These are phyloP conservation scores for Chrysolina oricalcia DNA, from an alignment of 2,888 invertebrate genomes.

Conservation along the genomic window DNA sequence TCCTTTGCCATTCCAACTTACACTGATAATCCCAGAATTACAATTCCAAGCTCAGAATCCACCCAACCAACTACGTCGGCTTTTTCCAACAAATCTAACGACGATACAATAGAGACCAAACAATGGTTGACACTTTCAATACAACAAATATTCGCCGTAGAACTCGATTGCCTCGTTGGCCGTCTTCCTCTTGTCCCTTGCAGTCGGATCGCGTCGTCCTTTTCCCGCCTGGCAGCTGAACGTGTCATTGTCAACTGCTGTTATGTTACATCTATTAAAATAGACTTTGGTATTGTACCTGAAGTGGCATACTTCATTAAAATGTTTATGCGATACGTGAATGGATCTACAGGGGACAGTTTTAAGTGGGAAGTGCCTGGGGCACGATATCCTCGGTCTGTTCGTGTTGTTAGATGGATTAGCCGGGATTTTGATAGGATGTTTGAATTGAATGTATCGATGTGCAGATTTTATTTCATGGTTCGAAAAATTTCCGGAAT, in stretches of 20 bases:
- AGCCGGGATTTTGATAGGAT: background rate
- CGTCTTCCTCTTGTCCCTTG: slow-evolving; percentile 59
- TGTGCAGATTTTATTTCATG: background rate
- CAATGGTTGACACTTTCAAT: slow-evolving; percentile 72
- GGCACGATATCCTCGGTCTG: slow-evolving; percentile 5
- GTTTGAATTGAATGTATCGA: background rate
- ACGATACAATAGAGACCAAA: slow-evolving; percentile 67
- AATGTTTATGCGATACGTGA: slow-evolving; percentile 69
- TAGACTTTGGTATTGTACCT: slow-evolving; percentile 69
- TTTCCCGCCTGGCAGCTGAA: slow-evolving; percentile 66
- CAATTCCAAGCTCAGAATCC: slow-evolving; percentile 58
- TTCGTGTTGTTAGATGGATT: background rate
- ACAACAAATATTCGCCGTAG: slow-evolving; percentile 71
- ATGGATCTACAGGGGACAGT: slow-evolving; percentile 64
- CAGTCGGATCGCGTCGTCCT: slow-evolving; percentile 55
- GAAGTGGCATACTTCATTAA: slow-evolving; percentile 71
- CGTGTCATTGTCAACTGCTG: slow-evolving; percentile 68
- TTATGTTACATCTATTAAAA: slow-evolving; percentile 71
- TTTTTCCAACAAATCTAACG: slow-evolving; percentile 69
- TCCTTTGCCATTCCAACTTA: slow-evolving; percentile 47
- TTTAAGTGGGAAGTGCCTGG: slow-evolving; percentile 52
- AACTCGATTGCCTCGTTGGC: slow-evolving; percentile 51
- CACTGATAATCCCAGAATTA: slow-evolving; percentile 61
- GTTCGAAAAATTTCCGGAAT: no score
- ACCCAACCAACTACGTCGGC: slow-evolving; percentile 55